Conservation (phyloP, 1,140 invertebrate species). For the Zaprionus inermis region DNA sequence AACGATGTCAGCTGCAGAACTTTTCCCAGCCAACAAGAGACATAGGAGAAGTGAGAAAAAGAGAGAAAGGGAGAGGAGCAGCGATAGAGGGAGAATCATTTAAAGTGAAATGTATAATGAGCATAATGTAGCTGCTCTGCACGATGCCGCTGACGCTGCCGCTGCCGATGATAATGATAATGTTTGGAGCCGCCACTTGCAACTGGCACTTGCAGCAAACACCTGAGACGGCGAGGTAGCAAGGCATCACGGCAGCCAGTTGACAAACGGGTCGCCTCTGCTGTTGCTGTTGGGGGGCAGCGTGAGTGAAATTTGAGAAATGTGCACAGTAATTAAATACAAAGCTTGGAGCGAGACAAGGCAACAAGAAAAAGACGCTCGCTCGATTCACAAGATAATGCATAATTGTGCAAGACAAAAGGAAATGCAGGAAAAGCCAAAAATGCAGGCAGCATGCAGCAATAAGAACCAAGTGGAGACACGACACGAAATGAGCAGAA, state of each 20-base stretch:
- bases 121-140: constrained; percentile 65
- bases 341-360: constrained; percentile 65
- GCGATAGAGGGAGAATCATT: constrained; percentile 28
- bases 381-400: constrained; percentile 64
- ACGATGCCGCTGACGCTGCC: constrained; percentile 48
- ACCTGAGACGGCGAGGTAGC: constrained; percentile 44
- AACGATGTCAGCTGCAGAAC: constrained; percentile 58
- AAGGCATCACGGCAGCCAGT: constrained; percentile 9
- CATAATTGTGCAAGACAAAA: constrained; percentile 78
- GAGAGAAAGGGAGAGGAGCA: background rate
- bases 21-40: constrained; percentile 57
- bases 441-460: constrained; percentile 19
- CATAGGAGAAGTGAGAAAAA: background rate
- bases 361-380: constrained; percentile 22
- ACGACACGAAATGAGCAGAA: background rate
- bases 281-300: background rate
- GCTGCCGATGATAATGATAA: constrained; percentile 62
- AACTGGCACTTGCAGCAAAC: constrained; percentile 37
- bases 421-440: constrained; percentile 60
- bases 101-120: constrained; percentile 77
- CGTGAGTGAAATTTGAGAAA: constrained; percentile 72
- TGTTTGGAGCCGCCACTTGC: constrained; percentile 36
- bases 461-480: constrained; percentile 32
- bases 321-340: constrained; percentile 78
- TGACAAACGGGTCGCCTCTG: constrained; percentile 19